phyloP scores from a whole-genome alignment of 2,888 invertebrate genomes.

The Charanyca ferruginea region DNA sequence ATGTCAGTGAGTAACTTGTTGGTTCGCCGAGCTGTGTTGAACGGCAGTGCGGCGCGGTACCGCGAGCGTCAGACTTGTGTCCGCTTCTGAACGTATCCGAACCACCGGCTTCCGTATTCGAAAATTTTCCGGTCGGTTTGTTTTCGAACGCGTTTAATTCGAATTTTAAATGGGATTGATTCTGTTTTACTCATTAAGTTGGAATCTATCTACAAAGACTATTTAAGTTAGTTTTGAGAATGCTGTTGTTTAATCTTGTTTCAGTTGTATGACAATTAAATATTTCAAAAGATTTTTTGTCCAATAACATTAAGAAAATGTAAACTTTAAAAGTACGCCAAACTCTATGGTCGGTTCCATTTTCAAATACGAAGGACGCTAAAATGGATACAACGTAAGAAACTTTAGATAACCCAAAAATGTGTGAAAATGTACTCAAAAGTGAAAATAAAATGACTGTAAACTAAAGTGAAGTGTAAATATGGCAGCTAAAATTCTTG shows the following conservation, averaged over 20 bases:
- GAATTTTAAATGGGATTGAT: slow-evolving; percentile 42
- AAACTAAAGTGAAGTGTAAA: slow-evolving; percentile 79
- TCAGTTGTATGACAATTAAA: background rate
- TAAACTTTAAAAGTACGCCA: slow-evolving; percentile 25
- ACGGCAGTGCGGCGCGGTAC: slow-evolving; percentile 88
- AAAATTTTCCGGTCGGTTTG: slow-evolving; percentile 66
- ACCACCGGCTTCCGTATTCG: slow-evolving; percentile 71
- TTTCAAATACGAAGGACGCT: slow-evolving; percentile 59
- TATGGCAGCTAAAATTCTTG: slow-evolving; percentile 82
- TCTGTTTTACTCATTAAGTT: slow-evolving; percentile 27
- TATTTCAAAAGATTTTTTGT: too few relatives aligned
- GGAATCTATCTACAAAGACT: background rate
- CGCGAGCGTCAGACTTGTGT: slow-evolving; percentile 79
- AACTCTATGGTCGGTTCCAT: slow-evolving; percentile 8
- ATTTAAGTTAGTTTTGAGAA: background rate
- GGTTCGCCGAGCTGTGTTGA: slow-evolving; percentile 78
- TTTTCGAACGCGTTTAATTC: slow-evolving; percentile 46
- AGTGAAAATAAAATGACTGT: slow-evolving; percentile 84
- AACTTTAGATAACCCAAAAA: slow-evolving; percentile 35
- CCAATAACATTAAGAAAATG: slow-evolving; percentile 23
- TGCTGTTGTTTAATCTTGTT: slow-evolving; percentile 1
- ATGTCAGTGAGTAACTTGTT: slow-evolving; percentile 89
- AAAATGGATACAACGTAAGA: slow-evolving; percentile 74
- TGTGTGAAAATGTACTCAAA: slow-evolving; percentile 79
- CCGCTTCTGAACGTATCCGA: slow-evolving; percentile 69